These are phyloP conservation scores for Rostratula benghalensis DNA, from an alignment of 2,113 vertebrate species.

Conservation along the genomic window DNA sequence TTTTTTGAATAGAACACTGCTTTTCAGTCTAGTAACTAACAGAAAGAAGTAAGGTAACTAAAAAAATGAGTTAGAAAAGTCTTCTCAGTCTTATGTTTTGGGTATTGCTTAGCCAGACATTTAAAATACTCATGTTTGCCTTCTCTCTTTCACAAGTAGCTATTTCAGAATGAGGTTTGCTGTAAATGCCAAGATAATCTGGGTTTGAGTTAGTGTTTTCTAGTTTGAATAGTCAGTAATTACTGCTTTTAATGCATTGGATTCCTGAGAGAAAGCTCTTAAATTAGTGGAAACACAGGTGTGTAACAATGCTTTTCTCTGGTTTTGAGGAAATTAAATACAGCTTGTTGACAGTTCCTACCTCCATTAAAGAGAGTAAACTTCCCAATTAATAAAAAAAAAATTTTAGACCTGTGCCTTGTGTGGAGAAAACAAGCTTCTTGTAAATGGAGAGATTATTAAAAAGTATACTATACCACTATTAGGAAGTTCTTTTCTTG, in stretches of 20 bases:
- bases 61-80: neutral
- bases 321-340: neutral
- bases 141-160: neutral
- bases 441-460: neutral
- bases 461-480: neutral
- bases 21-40: neutral
- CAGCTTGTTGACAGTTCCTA: neutral
- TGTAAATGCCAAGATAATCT: neutral
- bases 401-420: neutral
- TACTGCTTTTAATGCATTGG: neutral
- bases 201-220: neutral
- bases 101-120: neutral
- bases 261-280: neutral
- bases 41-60: neutral
- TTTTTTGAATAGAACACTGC: neutral
- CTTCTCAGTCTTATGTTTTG: neutral
- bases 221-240: neutral
- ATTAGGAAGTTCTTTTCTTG: neutral
- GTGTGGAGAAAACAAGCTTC: neutral
- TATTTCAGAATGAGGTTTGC: neutral
- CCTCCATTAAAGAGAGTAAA: neutral
- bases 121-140: neutral
- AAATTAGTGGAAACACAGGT: neutral
- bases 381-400: neutral
- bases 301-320: neutral